A percentile compares a stretch with the other conserved stretches of the same genome.
These are phyloP conservation scores for Ptilodon capucinus DNA, from an alignment of 2,888 invertebrate genomes.

Conservation along the genomic window DNA sequence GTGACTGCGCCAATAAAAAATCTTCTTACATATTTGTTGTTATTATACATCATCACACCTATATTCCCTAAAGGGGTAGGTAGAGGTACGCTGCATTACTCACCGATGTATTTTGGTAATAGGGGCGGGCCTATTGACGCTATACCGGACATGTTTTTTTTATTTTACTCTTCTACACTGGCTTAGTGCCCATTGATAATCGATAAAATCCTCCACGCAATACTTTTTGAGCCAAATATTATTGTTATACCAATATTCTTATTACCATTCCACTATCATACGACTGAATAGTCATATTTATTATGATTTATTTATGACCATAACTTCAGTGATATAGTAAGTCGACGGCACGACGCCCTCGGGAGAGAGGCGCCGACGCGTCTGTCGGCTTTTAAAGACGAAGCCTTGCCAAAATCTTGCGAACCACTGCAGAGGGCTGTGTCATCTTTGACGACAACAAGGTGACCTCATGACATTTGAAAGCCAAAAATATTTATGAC, in stretches of 20 bases:
- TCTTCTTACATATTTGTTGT: no score
- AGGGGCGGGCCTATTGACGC: no score
- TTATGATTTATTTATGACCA: background rate
- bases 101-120: no score
- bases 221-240: no score
- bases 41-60: no score
- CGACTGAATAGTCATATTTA: background rate
- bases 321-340: background rate
- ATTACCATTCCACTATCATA: background rate
- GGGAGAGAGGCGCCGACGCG: constrained; percentile 5
- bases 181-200: no score
- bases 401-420: background rate
- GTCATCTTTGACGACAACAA: background rate
- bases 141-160: no score
- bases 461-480: background rate
- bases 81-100: no score
- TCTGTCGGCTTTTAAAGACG: constrained; percentile 1
- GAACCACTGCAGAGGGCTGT: background rate
- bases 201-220: no score
- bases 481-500: background rate
- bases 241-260: background rate
- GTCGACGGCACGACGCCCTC: background rate
- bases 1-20: no score
- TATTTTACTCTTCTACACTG: no score
- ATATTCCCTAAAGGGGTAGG: no score